Conservation (phyloP, 2,797 vertebrate genomes). For the Mico argentatus region DNA sequence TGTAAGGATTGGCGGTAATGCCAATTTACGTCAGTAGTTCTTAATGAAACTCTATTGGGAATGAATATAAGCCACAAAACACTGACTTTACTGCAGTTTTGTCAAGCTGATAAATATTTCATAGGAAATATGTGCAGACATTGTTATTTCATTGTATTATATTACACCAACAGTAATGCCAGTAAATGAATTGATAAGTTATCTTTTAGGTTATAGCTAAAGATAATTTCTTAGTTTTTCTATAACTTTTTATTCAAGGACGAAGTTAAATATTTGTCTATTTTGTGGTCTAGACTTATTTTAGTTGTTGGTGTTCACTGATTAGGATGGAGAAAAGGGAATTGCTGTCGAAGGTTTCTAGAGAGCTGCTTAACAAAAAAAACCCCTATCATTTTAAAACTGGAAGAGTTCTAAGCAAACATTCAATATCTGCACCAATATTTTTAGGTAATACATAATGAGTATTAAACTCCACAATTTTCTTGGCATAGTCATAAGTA, state of each 20-base stretch:
- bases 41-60: slow-evolving; percentile 76
- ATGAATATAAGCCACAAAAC: slow-evolving; percentile 87
- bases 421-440: neutral
- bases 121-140: slow-evolving; percentile 86
- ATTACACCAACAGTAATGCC: slow-evolving; percentile 87
- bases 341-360: neutral
- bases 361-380: neutral
- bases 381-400: neutral
- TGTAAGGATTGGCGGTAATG: slow-evolving; percentile 79
- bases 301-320: slow-evolving; percentile 18
- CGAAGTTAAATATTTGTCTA: slow-evolving; percentile 23
- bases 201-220: slow-evolving; percentile 85
- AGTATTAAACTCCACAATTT: slow-evolving; percentile 9
- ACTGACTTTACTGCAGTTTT: slow-evolving; percentile 87
- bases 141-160: slow-evolving; percentile 85
- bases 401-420: neutral
- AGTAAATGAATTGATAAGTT: slow-evolving; percentile 88
- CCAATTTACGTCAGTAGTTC: slow-evolving; percentile 69
- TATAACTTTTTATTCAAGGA: slow-evolving; percentile 48
- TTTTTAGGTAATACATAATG: neutral
- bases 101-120: slow-evolving; percentile 91
- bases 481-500: neutral
- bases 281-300: slow-evolving; percentile 31
- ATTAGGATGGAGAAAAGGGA: slow-evolving; percentile 16
- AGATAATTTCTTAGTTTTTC: slow-evolving; percentile 61